Percentiles rank a stretch among this genome's conserved stretches.
Evolutionary conservation across 2,888 invertebrate species (phyloP).

Genomic region (Polymixis flavicincta): DNA sequence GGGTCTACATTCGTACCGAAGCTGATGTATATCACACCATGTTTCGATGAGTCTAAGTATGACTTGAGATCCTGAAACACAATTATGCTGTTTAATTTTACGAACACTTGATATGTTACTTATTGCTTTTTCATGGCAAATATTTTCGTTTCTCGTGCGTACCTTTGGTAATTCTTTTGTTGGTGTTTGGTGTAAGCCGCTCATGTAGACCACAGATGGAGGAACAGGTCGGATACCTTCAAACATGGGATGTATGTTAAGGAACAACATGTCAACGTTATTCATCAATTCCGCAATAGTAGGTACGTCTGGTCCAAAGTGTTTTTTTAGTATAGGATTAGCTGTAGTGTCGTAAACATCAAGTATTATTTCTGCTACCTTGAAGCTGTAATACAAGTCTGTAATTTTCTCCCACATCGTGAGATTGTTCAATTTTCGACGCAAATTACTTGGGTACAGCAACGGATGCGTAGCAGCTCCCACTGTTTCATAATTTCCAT

Average conservation of each 20-base stretch:
- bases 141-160: too few species aligned
- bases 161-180: too few species aligned
- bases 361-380: constrained; percentile 2
- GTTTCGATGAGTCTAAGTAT: constrained; percentile 74
- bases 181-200: too few species aligned
- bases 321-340: constrained; percentile 35
- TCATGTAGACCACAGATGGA: too few species aligned
- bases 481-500: constrained; percentile 57
- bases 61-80: constrained; percentile 74
- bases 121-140: too few species aligned
- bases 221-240: constrained; percentile 64
- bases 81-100: too few species aligned
- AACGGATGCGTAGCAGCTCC: constrained; percentile 69
- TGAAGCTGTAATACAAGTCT: constrained; percentile 59
- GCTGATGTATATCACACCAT: constrained; percentile 79
- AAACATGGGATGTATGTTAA: constrained; percentile 27
- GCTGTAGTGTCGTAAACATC: not conserved
- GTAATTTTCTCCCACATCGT: constrained; percentile 68
- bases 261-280: constrained; percentile 55
- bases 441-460: constrained; percentile 62
- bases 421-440: constrained; percentile 63
- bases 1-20: constrained; percentile 47
- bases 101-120: too few species aligned
- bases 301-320: constrained; percentile 66
- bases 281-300: constrained; percentile 59